Base-by-base conservation (phyloP, 2,888 invertebrate species). In the Vandiemenella viatica region DNA sequence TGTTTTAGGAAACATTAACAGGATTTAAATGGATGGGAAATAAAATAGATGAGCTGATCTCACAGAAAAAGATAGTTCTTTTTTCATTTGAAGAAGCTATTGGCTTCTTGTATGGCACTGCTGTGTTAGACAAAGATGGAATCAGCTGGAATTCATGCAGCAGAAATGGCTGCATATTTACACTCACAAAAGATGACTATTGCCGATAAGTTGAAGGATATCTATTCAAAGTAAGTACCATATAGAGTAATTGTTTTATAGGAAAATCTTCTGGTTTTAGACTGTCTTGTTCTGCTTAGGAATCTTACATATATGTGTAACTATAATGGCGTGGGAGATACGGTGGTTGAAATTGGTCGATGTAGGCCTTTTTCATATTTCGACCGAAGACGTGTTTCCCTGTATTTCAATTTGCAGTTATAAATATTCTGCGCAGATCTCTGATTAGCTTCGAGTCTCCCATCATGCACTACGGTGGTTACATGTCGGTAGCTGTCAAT, bases 21-120 rank as follows among this genome's bases (percentile, higher is more conserved):
- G 98, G 98, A 0, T 99, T 99, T 64, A 99, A 99, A 63, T 99
- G 96, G 96, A 95, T 99, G 89, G 97, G 91, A 5, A 97, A 96
- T 66, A 77, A 77, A 59, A 75, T 86, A 0, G 70, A 80, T 22
- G 77, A 90, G 5, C 67, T 93, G 48, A 66, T 80, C 26, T 69
- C 76, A 50, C 67, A 80, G 48, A 84, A 80, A 21, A 86, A 88
- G 59, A 67, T 71, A 8, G 86, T 95, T 0, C 65, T 98, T 46
- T 92, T 96, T 67, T 93, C 95, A 1, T 99, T 87, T 67, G 98
- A 99, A 64, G 98, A 99, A 68, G 96, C 97, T 1, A 96, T 99
- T 62, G 98, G 96, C 0, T 97, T 88, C 63, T 96, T 98, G 96
- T 87, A 88, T 62, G 83, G 85, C n/a, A 74, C 78, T 3, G 70